A percentile compares a stretch with the other conserved stretches of the same genome.
Conservation (phyloP, 2,113 vertebrate species). For the Zosterops pallidus region DNA sequence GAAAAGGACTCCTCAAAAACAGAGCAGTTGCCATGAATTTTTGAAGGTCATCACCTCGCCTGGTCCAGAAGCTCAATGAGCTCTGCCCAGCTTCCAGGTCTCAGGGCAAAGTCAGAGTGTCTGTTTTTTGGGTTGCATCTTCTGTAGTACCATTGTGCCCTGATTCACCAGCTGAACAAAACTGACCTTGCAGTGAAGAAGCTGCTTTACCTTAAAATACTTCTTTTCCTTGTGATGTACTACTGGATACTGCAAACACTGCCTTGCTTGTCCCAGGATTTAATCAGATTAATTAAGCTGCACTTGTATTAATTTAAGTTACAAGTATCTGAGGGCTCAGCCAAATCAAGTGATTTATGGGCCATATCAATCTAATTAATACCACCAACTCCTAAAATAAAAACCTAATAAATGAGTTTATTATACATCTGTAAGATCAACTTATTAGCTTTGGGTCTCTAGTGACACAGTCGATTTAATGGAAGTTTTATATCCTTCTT, state of each 20-base stretch:
- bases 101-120: neutral
- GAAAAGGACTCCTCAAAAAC: neutral
- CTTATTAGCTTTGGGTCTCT: constrained; percentile 39
- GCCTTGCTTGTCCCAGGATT: constrained; percentile 13
- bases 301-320: constrained; percentile 61
- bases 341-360: constrained; percentile 61
- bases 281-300: constrained; percentile 66
- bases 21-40: neutral
- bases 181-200: neutral
- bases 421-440: constrained; percentile 9
- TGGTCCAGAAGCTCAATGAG: neutral
- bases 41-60: neutral
- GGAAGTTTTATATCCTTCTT: neutral
- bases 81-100: neutral
- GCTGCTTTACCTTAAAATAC: neutral
- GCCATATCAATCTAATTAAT: constrained; percentile 66
- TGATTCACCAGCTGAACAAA: neutral
- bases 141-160: neutral
- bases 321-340: constrained; percentile 56
- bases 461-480: neutral
- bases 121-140: neutral
- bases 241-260: neutral
- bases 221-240: neutral
- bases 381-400: constrained; percentile 61
- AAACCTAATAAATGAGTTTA: constrained; percentile 61